Conservation (phyloP, 1,140 invertebrate species). For the Stegodyphus dumicola region DNA sequence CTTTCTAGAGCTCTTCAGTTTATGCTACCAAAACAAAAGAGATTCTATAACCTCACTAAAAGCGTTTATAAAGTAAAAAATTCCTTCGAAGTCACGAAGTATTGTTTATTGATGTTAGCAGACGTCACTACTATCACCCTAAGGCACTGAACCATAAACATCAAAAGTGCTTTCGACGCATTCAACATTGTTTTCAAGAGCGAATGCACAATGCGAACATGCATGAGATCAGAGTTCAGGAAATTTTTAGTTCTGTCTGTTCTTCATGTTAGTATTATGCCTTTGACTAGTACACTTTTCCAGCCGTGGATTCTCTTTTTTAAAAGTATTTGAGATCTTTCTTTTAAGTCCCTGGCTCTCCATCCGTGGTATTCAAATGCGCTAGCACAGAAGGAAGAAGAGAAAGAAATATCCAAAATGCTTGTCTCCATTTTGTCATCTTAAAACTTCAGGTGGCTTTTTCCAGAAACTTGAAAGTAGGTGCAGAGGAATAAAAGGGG, state of each 20-base stretch:
- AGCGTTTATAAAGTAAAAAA: too few relatives aligned
- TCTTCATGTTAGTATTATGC: constrained; percentile 4
- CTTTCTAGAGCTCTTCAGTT: too few relatives aligned
- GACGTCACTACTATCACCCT: too few relatives aligned
- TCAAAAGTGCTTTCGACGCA: too few relatives aligned
- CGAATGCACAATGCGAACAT: background rate
- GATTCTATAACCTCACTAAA: too few relatives aligned
- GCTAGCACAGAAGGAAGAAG: background rate
- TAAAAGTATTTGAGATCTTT: background rate
- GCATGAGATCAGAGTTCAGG: constrained; percentile 47
- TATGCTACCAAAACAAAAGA: too few relatives aligned
- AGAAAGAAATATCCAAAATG: constrained; percentile 17
- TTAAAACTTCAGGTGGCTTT: background rate
- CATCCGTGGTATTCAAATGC: background rate
- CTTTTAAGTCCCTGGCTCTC: background rate
- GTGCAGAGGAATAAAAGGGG: background rate
- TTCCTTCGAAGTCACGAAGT: too few relatives aligned
- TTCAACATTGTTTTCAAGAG: background rate
- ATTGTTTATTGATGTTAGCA: too few relatives aligned
- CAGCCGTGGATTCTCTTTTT: background rate
- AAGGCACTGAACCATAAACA: too few relatives aligned
- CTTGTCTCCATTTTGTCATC: constrained; percentile 51
- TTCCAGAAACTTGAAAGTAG: background rate
- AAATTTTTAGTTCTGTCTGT: constrained; percentile 17
- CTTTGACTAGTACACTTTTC: constrained; percentile 17